Evolutionary conservation across 2,113 vertebrate genomes (phyloP).

Genomic region (Oreocharis arfaki): DNA sequence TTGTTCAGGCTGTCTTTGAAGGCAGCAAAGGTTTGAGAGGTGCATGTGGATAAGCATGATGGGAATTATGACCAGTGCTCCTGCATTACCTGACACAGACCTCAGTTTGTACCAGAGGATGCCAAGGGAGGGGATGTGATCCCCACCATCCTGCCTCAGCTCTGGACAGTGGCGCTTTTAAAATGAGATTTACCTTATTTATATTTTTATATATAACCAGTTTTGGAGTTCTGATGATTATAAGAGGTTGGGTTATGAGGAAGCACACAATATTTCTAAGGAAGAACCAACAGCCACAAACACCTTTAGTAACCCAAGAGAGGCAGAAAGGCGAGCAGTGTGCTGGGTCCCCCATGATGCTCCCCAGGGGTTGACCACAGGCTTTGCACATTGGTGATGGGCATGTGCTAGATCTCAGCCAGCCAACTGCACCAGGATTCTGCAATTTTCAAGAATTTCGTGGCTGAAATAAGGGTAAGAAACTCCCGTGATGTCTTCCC

Average conservation of each 20-base stretch:
- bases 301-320: background rate
- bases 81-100: background rate
- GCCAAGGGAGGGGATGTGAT: background rate
- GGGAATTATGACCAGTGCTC: background rate
- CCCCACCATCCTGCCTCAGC: fast-evolving
- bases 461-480: background rate
- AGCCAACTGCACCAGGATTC: background rate
- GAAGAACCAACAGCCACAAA: background rate
- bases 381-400: background rate
- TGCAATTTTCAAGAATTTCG: background rate
- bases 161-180: background rate
- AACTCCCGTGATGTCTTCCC: background rate
- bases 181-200: background rate
- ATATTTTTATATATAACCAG: background rate
- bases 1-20: background rate
- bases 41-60: fast-evolving
- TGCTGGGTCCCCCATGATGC: background rate
- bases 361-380: background rate
- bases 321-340: background rate
- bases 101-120: background rate
- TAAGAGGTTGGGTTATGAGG: background rate
- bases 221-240: background rate
- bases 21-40: background rate
- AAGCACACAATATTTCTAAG: background rate
- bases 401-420: background rate